Base-by-base conservation (phyloP, 2,888 invertebrate species). In the Odontomyia ornata region DNA sequence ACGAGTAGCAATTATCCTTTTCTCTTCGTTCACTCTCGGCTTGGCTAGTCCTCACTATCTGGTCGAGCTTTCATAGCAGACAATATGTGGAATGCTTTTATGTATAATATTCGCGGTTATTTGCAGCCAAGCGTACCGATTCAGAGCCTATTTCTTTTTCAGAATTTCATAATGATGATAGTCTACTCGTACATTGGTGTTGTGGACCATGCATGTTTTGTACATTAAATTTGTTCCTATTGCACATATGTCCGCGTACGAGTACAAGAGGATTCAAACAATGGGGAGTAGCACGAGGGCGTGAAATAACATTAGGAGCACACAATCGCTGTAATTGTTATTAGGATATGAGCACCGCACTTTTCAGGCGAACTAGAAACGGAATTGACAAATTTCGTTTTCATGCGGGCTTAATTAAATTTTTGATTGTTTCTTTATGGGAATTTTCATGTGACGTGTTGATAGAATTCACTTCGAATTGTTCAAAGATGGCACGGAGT, bases 1-100 rank as follows among this genome's bases (percentile, higher is more conserved):
- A 64, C 64, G 28, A 64, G 64, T 30, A 15, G 30, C 64, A 64
- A 64, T 64, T 64, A 64, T 64, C 64, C 64, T 28, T 64, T 30
- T 64, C 30, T 21, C 60, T 7, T 60, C 60, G 21, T 25, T 60
- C 25, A 60, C 25, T 21, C 25, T 52, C 52, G 52, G 7, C 18
- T 18, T 36, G 36, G 36, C 36, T 9, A 36, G 5, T 36, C 9
- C 36, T 52, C 52, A 4, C 52, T 18, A 52, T 36, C 9, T 36
- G 36, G 5, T 15, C 52, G 13, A 15, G 7, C 52, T 52, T 18
- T 18, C 52, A 52, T 52, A n/a, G 52, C 52, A 52, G 52, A 36
- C 7, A 52, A n/a, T 18, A 13, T 52, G 13, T 15, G 52, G 4
- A 52, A 52, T 52, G 52, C 52, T 15, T 52, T 52, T 52, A 18